A percentile compares a stretch with the other conserved stretches of the same genome.
Evolutionary conservation across 1,140 invertebrate genomes (phyloP).

Genomic region (Phymorhynchus buccinoides): DNA sequence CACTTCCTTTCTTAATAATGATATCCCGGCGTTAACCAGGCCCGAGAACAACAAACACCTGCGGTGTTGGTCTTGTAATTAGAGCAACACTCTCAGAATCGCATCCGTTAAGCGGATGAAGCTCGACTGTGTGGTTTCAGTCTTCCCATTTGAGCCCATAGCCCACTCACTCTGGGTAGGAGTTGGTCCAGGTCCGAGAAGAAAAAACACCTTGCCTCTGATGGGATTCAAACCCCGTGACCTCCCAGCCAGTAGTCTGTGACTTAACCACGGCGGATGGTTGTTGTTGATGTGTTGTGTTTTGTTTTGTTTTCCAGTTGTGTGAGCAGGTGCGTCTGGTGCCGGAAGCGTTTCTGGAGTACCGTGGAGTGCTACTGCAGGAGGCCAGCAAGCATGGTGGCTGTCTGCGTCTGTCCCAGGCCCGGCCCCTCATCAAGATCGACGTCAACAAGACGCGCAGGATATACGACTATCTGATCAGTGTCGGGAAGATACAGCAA

Average conservation of each 20-base stretch:
- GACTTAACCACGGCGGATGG: not conserved
- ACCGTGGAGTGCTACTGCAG: slow-evolving; percentile 81
- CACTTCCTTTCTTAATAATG: too few relatives aligned
- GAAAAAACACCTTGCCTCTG: not conserved
- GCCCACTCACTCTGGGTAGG: too few relatives aligned
- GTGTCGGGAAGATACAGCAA: slow-evolving; percentile 80
- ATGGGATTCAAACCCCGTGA: not conserved
- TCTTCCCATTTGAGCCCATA: too few relatives aligned
- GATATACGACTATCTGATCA: slow-evolving; percentile 86
- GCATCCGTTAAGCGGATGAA: not conserved
- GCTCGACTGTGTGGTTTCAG: too few relatives aligned
- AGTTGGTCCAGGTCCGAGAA: not conserved
- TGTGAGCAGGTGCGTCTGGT: slow-evolving; percentile 84
- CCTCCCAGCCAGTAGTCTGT: not conserved
- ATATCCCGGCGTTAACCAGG: too few relatives aligned
- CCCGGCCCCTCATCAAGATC: slow-evolving; percentile 87
- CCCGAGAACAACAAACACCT: too few relatives aligned
- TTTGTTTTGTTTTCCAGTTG: slow-evolving; percentile 71
- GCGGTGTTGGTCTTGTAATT: too few relatives aligned
- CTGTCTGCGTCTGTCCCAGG: slow-evolving; percentile 84
- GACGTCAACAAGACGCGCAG: slow-evolving; percentile 95
- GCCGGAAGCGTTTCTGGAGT: slow-evolving; percentile 85
- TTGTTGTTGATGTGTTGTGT: not conserved
- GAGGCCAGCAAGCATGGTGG: slow-evolving; percentile 79
- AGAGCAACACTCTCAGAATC: too few relatives aligned